A percentile compares a stretch with the other conserved stretches of the same genome.
Evolutionary conservation across 2,113 vertebrate genomes (phyloP).

Genomic region (Trematomus loennbergii): DNA sequence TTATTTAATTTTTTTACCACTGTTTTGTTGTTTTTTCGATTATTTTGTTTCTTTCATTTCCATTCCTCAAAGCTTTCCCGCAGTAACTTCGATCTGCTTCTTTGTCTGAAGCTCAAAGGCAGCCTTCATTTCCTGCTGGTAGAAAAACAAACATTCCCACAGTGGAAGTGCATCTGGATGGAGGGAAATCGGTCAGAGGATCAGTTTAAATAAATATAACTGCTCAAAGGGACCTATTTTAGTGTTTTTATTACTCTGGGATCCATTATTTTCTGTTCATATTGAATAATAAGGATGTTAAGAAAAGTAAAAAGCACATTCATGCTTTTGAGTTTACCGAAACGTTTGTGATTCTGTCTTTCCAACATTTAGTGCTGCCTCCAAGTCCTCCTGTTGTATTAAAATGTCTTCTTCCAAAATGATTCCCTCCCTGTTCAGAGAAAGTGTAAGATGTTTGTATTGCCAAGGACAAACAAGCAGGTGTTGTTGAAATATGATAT

Average conservation of each 20-base stretch:
- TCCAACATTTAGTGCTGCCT: slow-evolving; percentile 24
- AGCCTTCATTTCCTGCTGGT: slow-evolving; percentile 58
- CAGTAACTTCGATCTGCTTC: slow-evolving; percentile 22
- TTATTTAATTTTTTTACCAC: slow-evolving; percentile 58
- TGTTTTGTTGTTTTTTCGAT: slow-evolving; percentile 46
- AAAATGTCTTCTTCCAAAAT: slow-evolving; percentile 29
- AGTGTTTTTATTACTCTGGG: not conserved
- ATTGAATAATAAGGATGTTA: slow-evolving; percentile 53
- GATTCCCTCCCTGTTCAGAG: slow-evolving; percentile 1
- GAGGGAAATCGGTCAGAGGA: slow-evolving; percentile 16
- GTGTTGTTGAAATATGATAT: slow-evolving; percentile 19
- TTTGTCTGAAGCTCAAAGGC: slow-evolving; percentile 37
- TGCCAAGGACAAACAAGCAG: slow-evolving; percentile 4
- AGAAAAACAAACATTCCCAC: slow-evolving; percentile 51
- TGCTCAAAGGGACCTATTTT: slow-evolving; percentile 36
- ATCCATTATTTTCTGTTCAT: slow-evolving; percentile 53
- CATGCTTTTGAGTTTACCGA: slow-evolving; percentile 24
- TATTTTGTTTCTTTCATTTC: slow-evolving; percentile 32
- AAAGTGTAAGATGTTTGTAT: slow-evolving; percentile 29
- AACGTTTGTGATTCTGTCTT: slow-evolving; percentile 20
- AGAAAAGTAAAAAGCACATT: slow-evolving; percentile 24
- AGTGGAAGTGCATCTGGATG: slow-evolving; percentile 27
- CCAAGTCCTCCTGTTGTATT: slow-evolving; percentile 5
- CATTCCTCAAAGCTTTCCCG: not conserved
- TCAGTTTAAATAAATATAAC: not conserved